Base-by-base conservation (phyloP, 2,113 vertebrate genomes). In the Osmerus eperlanus region DNA sequence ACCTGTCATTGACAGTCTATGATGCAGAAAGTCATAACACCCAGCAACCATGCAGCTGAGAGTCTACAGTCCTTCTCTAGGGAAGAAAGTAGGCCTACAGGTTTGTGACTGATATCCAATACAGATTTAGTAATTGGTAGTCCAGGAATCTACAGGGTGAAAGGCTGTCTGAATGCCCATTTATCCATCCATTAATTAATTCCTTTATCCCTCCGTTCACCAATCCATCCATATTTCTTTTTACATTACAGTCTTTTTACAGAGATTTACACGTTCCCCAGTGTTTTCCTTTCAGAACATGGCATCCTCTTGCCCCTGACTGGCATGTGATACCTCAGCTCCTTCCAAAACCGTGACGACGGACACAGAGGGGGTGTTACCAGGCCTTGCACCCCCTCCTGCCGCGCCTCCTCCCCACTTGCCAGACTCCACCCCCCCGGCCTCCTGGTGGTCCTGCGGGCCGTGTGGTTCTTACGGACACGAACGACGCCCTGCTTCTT, bases 241-340 rank as follows among this genome's bases (percentile, higher is more conserved):
- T 36, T 36, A 47, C 7, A 8, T 47, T 47, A 9, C 2, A 8
- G 41, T 11, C 41, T 47, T 9, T 41, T 47, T 47, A 77, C 18
- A 83, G 74, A 8, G 60, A 1, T 2, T 83, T 78, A 86, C 19
- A 85, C 3, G 52, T 76, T 81, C 61, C 91, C 36, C 51, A 90
- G 68, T 1, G 76, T 32, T 0, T 65, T 88, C 28, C 70, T 86
- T 65, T 88, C 78, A 0, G 78, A 76, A 58, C 73, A 72, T 4
- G 5, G 1, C 0, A 4, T 74, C n/a, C 84, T 83, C 73, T 88
- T 91, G 41, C 90, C 87, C 74, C 83, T 85, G 18, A 91, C 84
- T 0, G 95, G 95, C 96, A 98, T 97, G 13, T 76, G 83, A 58
- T 95, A 97, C 23, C 91, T 90, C 23, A 98, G 87, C 28, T 92